Conservation (phyloP, 92 coral and sea anemone species). For the Parazoanthus darwini region DNA sequence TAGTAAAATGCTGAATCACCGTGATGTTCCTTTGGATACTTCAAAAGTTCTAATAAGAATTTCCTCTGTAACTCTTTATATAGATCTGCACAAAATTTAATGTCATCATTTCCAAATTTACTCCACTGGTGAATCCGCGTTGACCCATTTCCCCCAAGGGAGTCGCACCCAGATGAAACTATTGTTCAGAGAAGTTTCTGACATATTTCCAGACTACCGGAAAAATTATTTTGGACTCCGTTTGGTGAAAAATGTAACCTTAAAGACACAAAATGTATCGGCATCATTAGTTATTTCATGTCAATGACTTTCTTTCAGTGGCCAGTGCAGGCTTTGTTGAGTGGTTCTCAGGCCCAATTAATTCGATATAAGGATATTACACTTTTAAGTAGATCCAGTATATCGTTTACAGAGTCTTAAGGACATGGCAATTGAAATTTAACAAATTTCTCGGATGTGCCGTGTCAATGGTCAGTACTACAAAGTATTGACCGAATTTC, state of each 20-base stretch:
- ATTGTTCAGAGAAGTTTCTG: slow-evolving; percentile 6
- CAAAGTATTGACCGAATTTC: not conserved
- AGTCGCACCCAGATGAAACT: slow-evolving; percentile 24
- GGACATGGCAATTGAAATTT: not conserved
- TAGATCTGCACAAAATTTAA: not conserved
- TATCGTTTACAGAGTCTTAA: not conserved
- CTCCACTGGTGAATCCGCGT: not conserved
- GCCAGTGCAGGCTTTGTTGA: not conserved
- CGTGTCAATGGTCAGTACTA: not conserved
- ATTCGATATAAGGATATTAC: slow-evolving; percentile 27
- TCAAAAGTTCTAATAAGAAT: not conserved
- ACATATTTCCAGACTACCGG: not conserved
- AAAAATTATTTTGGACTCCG: not conserved
- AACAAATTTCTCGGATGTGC: not conserved
- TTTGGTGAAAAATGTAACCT: too few species aligned
- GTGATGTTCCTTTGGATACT: not conserved
- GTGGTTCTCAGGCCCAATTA: slow-evolving; percentile 8
- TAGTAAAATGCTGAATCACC: not conserved
- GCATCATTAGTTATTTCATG: not conserved
- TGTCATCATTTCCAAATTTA: slow-evolving; percentile 39
- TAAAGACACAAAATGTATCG: not conserved
- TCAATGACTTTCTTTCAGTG: not conserved
- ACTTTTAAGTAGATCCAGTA: not conserved
- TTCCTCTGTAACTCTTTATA: not conserved
- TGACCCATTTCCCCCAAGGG: slow-evolving; percentile 39